Percentiles rank a stretch among this genome's conserved stretches.
Conservation (phyloP, 2,113 vertebrate genomes). For the Sterrhoptilus dennistouni region DNA sequence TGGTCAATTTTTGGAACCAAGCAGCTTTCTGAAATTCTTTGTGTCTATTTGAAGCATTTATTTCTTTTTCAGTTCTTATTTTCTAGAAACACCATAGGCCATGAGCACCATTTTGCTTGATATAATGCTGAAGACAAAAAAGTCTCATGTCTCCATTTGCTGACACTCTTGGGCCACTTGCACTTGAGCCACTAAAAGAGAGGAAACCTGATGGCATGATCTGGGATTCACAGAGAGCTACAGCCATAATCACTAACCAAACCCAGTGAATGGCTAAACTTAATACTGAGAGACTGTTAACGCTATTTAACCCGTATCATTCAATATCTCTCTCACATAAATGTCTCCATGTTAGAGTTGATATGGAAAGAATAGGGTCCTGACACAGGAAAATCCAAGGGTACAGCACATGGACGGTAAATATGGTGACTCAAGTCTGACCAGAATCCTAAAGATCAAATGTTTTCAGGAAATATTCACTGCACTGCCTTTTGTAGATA, state of each 20-base stretch:
- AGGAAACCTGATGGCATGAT: neutral
- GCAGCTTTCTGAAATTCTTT: neutral
- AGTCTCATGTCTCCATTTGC: fast-evolving
- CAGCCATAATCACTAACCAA: neutral
- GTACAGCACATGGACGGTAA: fast-evolving
- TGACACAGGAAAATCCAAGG: neutral
- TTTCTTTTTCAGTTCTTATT: neutral
- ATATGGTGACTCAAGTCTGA: neutral
- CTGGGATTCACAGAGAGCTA: neutral
- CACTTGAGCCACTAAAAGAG: neutral
- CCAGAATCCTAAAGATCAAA: neutral
- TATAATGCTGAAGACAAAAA: neutral
- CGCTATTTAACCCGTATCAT: neutral
- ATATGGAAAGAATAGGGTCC: neutral
- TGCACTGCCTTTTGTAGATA: neutral
- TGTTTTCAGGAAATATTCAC: neutral
- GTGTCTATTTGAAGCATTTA: neutral
- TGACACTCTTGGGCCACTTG: neutral
- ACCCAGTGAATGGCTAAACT: neutral
- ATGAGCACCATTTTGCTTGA: neutral
- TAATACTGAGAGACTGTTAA: neutral
- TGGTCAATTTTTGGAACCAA: neutral
- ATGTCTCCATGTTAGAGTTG: neutral
- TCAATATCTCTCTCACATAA: neutral
- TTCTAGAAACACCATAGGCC: neutral